A percentile compares a stretch with the other conserved stretches of the same genome.
Conservation (phyloP, 1,140 invertebrate species). For the Nasonia vitripennis region DNA sequence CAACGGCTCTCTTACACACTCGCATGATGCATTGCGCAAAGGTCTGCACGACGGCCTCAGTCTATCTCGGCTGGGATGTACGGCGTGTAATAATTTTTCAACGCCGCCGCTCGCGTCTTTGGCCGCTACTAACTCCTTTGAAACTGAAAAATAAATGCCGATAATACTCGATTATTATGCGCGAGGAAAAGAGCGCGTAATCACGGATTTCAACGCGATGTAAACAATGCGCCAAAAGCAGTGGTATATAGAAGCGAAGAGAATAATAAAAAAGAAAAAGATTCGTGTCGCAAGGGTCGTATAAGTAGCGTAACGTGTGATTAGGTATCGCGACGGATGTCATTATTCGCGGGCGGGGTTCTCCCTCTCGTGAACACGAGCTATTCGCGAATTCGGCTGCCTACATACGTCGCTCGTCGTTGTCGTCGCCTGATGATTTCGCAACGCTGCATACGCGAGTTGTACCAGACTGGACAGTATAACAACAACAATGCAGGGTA, state of each 20-base stretch:
- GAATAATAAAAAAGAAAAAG: background rate
- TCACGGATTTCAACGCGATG: background rate
- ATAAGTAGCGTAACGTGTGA: background rate
- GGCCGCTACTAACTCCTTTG: too few relatives aligned
- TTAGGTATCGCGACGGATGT: background rate
- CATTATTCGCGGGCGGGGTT: background rate
- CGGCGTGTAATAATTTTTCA: background rate
- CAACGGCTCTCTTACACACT: background rate
- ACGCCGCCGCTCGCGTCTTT: background rate
- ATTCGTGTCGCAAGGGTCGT: background rate
- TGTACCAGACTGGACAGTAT: background rate
- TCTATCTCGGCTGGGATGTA: too few relatives aligned
- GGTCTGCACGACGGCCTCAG: background rate
- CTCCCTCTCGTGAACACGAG: too few relatives aligned
- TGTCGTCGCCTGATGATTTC: background rate
- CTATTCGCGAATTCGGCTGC: background rate
- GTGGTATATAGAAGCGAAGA: background rate
- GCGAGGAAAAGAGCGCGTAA: background rate
- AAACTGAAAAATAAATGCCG: background rate
- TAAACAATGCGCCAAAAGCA: background rate
- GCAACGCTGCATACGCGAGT: conserved; percentile 7
- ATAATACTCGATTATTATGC: background rate
- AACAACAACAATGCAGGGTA: background rate
- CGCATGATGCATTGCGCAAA: background rate
- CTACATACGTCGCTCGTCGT: background rate